phyloP scores from a whole-genome alignment of 2,888 invertebrate genomes.

The Dendrolimus pini region DNA sequence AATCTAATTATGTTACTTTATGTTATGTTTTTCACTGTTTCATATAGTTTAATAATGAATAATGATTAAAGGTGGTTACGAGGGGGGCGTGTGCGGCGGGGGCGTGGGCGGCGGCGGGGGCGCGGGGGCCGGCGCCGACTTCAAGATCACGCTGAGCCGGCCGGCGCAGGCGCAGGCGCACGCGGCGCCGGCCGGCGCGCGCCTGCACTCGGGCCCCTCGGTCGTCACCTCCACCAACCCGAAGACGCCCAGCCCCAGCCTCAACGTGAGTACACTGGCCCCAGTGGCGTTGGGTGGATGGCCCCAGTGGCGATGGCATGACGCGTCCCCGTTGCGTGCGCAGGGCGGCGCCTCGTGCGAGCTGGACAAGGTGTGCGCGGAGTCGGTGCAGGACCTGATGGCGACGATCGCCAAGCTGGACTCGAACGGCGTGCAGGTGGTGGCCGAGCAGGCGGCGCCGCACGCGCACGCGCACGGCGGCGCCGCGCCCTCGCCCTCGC shows the following conservation, averaged over 20 bases:
- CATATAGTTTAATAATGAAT: too few relatives aligned
- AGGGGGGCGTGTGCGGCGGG: neutral
- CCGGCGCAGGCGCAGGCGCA: constrained; percentile 14
- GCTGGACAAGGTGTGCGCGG: constrained; percentile 89
- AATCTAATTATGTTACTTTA: too few relatives aligned
- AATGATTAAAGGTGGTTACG: too few relatives aligned
- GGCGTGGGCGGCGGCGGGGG: constrained; percentile 4
- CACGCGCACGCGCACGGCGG: constrained; percentile 39
- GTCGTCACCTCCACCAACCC: constrained; percentile 88
- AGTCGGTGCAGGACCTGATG: constrained; percentile 90
- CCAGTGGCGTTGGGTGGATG: too few relatives aligned
- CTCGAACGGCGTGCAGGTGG: constrained; percentile 87
- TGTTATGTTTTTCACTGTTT: too few relatives aligned
- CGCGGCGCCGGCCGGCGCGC: constrained; percentile 9
- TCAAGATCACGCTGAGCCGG: constrained; percentile 79
- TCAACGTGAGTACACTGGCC: constrained; percentile 58
- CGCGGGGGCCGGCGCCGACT: constrained; percentile 62
- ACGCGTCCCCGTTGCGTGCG: too few relatives aligned
- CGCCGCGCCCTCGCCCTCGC: constrained; percentile 44
- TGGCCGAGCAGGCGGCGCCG: constrained; percentile 54
- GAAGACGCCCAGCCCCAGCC: constrained; percentile 89
- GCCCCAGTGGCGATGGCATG: too few relatives aligned
- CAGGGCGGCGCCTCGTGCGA: constrained; percentile 50
- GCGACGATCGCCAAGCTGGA: constrained; percentile 91
- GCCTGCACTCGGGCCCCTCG: constrained; percentile 31